Evolutionary conservation across 2,113 vertebrate species (phyloP).

Genomic region (Loxodonta africana): DNA sequence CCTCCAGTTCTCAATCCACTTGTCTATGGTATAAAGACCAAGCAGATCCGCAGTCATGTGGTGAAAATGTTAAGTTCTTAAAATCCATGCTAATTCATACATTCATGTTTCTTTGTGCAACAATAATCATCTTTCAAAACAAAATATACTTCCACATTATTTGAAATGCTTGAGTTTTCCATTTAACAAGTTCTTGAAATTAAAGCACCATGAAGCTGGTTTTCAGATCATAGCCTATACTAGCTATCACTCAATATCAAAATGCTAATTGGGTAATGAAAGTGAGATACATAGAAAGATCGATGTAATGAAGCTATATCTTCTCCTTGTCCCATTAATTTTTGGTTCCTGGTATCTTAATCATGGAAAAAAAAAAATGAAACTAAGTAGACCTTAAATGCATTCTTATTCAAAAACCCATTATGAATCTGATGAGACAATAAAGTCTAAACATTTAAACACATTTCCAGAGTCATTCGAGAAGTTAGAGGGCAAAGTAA

Average conservation of each 20-base stretch:
- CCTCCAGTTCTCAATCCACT: constrained; percentile 61
- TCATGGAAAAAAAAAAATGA: background rate
- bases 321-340: background rate
- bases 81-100: background rate
- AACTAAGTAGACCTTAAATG: background rate
- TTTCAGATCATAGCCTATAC: background rate
- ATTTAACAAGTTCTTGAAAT: background rate
- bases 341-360: background rate
- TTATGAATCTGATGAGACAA: background rate
- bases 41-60: background rate
- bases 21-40: constrained; percentile 46
- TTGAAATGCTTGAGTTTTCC: background rate
- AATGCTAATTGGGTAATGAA: no score
- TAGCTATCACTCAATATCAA: background rate
- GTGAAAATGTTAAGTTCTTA: background rate
- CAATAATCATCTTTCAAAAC: background rate
- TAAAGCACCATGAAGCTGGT: background rate
- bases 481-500: background rate
- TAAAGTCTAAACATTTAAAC: background rate
- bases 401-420: background rate
- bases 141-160: background rate
- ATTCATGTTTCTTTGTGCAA: background rate
- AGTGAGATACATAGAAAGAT: background rate
- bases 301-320: background rate
- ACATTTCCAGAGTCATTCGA: background rate